Percentiles rank a stretch among this genome's conserved stretches.
These are phyloP conservation scores for Eupsilia transversa DNA, from an alignment of 2,888 invertebrate species.

Conservation along the genomic window DNA sequence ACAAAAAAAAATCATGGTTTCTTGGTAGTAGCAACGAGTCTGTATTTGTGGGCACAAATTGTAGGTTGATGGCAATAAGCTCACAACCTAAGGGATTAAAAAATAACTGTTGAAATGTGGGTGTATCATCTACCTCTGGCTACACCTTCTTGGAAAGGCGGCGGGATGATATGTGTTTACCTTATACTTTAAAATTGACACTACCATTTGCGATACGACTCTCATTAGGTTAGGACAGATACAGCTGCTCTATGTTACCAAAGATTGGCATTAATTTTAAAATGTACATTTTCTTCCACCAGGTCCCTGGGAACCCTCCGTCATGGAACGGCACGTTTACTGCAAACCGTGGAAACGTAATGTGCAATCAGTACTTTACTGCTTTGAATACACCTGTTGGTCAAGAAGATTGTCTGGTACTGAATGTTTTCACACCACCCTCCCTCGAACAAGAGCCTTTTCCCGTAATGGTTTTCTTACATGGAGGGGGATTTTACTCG, in stretches of 20 bases:
- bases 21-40: not conserved
- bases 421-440: constrained; percentile 77
- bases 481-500: constrained; percentile 73
- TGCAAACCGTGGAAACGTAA: constrained; percentile 60
- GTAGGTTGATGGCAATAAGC: not conserved
- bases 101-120: not conserved
- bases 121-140: not conserved
- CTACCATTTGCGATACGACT: not conserved
- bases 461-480: constrained; percentile 76
- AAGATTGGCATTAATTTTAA: not conserved
- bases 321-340: constrained; percentile 65
- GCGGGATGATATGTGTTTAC: too few relatives aligned
- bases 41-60: not conserved
- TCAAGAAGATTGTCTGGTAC: constrained; percentile 75
- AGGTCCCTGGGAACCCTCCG: constrained; percentile 70
- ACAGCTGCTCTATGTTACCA: not conserved
- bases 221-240: not conserved
- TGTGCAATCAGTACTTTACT: constrained; percentile 66
- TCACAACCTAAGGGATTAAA: not conserved
- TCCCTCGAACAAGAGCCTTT: constrained; percentile 74
- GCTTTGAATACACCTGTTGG: constrained; percentile 57
- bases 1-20: not conserved
- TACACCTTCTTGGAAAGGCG: not conserved
- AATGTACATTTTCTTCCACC: constrained; percentile 9
- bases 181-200: not conserved